Percentiles rank a stretch among this genome's conserved stretches.
phyloP scores from a whole-genome alignment of 2,888 invertebrate genomes.

The Ectobius pallidus region DNA sequence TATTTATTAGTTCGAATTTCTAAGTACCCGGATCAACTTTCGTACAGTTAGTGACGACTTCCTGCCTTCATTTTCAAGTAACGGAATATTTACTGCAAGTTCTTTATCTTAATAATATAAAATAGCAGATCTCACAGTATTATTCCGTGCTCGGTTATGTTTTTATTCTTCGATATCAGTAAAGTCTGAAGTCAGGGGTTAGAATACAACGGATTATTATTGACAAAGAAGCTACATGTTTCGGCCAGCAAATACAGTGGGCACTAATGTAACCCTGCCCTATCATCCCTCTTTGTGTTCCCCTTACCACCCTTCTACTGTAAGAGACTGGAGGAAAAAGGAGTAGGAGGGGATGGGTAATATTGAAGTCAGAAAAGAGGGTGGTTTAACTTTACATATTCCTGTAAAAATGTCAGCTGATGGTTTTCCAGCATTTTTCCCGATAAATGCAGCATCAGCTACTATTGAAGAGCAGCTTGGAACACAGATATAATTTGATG shows the following conservation, averaged over 20 bases:
- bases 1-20: too few species aligned
- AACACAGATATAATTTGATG: neutral
- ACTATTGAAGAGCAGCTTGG: constrained; percentile 6
- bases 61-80: too few species aligned
- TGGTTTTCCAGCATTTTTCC: constrained; percentile 30
- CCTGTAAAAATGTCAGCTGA: constrained; percentile 32
- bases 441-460: constrained; percentile 34
- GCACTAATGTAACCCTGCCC: neutral
- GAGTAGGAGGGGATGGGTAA: neutral
- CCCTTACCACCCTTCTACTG: constrained; percentile 6
- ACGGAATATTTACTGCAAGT: too few species aligned
- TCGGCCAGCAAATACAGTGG: neutral
- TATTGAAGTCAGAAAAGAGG: neutral
- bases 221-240: constrained; percentile 20
- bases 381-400: constrained; percentile 22
- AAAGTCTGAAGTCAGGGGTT: constrained; percentile 15
- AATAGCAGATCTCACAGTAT: too few species aligned
- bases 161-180: too few species aligned
- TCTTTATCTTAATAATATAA: too few species aligned
- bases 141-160: too few species aligned
- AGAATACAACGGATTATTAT: neutral
- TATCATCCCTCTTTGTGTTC: neutral
- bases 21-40: too few species aligned
- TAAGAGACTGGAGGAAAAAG: constrained; percentile 12
- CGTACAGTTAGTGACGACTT: too few species aligned